These are phyloP conservation scores for Scaptodrosophila lebanonensis DNA, from an alignment of 1,140 invertebrate species.

Conservation along the genomic window DNA sequence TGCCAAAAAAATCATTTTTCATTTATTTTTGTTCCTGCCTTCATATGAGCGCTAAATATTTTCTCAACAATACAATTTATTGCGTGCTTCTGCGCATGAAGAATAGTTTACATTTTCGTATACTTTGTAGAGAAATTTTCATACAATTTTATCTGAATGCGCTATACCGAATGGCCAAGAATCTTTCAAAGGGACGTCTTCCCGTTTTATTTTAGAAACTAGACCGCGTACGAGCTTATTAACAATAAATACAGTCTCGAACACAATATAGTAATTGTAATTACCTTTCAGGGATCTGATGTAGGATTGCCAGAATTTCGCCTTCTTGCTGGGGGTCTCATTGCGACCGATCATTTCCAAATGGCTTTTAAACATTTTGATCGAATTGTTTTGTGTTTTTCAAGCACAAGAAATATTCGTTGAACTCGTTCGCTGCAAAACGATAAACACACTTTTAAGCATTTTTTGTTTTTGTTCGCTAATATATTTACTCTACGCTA, in stretches of 20 bases:
- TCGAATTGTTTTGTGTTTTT: constrained; percentile 79
- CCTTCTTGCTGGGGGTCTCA: constrained; percentile 92
- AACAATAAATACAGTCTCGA: no score
- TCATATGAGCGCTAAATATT: constrained; percentile 36
- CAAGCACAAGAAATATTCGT: constrained; percentile 77
- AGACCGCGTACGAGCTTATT: no score
- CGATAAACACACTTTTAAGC: constrained; percentile 42
- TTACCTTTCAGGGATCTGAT: constrained; percentile 93
- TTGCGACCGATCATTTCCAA: constrained; percentile 95
- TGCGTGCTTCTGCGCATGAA: no score
- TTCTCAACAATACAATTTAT: no score
- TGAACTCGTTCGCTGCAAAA: constrained; percentile 83
- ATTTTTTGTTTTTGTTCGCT: background rate
- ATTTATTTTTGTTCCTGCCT: constrained; percentile 16
- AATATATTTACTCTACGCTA: constrained; percentile 11
- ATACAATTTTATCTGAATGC: no score
- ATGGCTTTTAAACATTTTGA: constrained; percentile 92
- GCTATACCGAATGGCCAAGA: no score
- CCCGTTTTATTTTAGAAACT: no score
- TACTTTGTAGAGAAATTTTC: no score
- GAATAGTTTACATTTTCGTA: no score
- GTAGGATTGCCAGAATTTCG: constrained; percentile 94
- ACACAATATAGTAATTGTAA: no score
- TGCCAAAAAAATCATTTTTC: constrained; percentile 60
- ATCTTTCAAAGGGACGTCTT: no score